Base-by-base conservation (phyloP, 2,113 vertebrate species). In the Phocoena phocoena region DNA sequence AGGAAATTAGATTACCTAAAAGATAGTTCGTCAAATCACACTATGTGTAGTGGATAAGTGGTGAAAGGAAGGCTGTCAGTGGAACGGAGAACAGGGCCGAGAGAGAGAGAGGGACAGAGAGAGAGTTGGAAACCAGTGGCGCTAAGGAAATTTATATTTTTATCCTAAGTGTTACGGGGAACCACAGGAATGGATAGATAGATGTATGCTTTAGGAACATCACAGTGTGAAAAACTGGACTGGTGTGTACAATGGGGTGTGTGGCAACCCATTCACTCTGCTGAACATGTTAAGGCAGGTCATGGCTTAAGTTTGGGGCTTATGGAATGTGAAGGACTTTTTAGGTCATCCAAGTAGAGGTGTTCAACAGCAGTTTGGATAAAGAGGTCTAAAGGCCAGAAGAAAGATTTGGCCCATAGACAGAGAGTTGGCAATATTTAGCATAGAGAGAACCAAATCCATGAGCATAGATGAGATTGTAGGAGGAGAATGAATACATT, bases 391-490 rank as follows among this genome's bases (percentile, higher is more conserved):
- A 23, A 76, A 71, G 13, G 4, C 25, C 55, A 38, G 41, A 11
- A 44, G 50, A 86, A 62, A 70, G 31, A 65, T n/a, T 5, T 33
- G 25, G 33, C 77, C 17, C 21, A 2, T 26, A 89, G 55, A 11
- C 14, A 50, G 38, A 53, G 6, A n/a, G 60, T 23, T 74, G 47
- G 21, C 21, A 60, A n/a, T n/a, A 55, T 38, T 36, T 10, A 55
- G n/a, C 67, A 79, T 0, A 79, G 26, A 47, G 7, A 41, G 58
- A 50, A 23, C 10, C 17, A 73, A 55, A 88, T 44, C 20, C 44
- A 25, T n/a, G 26, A 74, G 20, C 21, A 50, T 0, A 5, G 4
- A 20, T 7, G 33, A n/a, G 3, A 55, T 0, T 44, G 58, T 17
- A 79, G 13, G 25, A 44, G 73, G 12, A 53, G 26, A 74, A 25